A percentile compares a stretch with the other conserved stretches of the same genome.
Evolutionary conservation across 2,113 vertebrate species (phyloP).

Genomic region (Pseudolaguvia tuberculata): DNA sequence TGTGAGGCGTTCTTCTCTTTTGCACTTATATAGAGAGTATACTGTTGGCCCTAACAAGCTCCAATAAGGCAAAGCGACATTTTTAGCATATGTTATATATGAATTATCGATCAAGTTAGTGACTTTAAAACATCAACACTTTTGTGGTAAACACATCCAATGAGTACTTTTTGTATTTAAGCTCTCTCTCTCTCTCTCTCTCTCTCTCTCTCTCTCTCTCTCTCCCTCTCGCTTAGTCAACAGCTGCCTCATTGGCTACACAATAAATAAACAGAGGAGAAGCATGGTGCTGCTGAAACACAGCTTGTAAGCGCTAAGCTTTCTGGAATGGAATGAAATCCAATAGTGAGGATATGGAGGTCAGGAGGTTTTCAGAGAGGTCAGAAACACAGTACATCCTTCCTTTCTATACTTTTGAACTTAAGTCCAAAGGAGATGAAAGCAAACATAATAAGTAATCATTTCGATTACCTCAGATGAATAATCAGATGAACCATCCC

Average conservation of each 20-base stretch:
- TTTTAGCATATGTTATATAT: conserved; percentile 40
- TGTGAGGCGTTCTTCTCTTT: conserved; percentile 51
- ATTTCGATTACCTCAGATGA: conserved; percentile 19
- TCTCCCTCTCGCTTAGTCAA: not conserved
- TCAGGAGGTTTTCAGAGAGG: conserved; percentile 34
- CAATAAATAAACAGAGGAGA: conserved; percentile 8
- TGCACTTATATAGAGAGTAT: conserved; percentile 48
- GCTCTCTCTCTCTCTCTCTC: not conserved
- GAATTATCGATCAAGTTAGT: conserved; percentile 30
- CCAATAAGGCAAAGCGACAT: conserved; percentile 15
- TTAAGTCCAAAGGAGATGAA: conserved; percentile 10
- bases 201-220: not conserved
- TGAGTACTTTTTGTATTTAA: not conserved
- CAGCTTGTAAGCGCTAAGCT: conserved; percentile 44
- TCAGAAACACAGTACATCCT: conserved; percentile 38
- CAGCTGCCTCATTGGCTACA: conserved; percentile 26
- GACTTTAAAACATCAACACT: not conserved
- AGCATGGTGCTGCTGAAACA: conserved; percentile 17
- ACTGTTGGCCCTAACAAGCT: not conserved
- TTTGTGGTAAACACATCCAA: conserved; percentile 20
- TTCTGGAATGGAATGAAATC: conserved; percentile 31
- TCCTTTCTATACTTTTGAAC: conserved; percentile 37
- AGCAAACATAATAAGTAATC: conserved; percentile 7
- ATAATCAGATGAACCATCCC: conserved; percentile 32
- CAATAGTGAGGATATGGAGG: conserved; percentile 33